These are phyloP conservation scores for Lipophrys pholis DNA, from an alignment of 2,113 vertebrate species.

Conservation along the genomic window DNA sequence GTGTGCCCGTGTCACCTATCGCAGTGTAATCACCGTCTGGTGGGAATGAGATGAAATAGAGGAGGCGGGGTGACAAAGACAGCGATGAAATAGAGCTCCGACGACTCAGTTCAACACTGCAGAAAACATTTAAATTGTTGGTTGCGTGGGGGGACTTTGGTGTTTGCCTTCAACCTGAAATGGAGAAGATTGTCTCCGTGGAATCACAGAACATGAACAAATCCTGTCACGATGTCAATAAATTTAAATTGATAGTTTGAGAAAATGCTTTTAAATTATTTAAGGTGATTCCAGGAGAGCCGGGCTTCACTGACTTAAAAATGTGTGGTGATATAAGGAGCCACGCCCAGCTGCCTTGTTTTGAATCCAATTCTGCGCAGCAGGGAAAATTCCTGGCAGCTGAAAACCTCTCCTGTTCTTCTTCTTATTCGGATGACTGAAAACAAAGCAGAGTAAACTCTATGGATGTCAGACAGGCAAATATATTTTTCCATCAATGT, in stretches of 20 bases:
- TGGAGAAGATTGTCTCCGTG: conserved; percentile 38
- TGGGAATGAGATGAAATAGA: conserved; percentile 9
- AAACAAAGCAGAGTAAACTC: conserved; percentile 30
- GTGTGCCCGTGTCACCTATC: conserved; percentile 6
- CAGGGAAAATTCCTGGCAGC: conserved; percentile 52
- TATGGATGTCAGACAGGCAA: conserved; percentile 41
- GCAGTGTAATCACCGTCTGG: conserved; percentile 31
- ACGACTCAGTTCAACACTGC: conserved; percentile 3
- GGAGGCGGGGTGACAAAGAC: conserved; percentile 7
- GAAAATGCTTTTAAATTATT: conserved; percentile 66
- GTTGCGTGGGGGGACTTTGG: conserved; percentile 42
- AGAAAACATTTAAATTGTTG: conserved; percentile 53
- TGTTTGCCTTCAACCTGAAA: conserved; percentile 51
- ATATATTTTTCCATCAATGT: conserved; percentile 62
- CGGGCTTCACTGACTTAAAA: conserved; percentile 43
- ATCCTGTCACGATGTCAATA: conserved; percentile 47
- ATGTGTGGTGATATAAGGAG: conserved; percentile 46
- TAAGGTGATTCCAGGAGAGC: conserved; percentile 43
- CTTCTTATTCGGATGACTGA: conserved; percentile 43
- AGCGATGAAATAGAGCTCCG: conserved; percentile 10
- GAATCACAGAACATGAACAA: conserved; percentile 49
- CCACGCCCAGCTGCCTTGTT: conserved; percentile 56
- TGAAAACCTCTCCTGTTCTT: conserved; percentile 34
- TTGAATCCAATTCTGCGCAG: conserved; percentile 68
- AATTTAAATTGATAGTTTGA: conserved; percentile 64